Percentiles rank a stretch among this genome's conserved stretches.
phyloP scores from a whole-genome alignment of 53 echinoderm and acorn worm species.

The Stichopus horrens region DNA sequence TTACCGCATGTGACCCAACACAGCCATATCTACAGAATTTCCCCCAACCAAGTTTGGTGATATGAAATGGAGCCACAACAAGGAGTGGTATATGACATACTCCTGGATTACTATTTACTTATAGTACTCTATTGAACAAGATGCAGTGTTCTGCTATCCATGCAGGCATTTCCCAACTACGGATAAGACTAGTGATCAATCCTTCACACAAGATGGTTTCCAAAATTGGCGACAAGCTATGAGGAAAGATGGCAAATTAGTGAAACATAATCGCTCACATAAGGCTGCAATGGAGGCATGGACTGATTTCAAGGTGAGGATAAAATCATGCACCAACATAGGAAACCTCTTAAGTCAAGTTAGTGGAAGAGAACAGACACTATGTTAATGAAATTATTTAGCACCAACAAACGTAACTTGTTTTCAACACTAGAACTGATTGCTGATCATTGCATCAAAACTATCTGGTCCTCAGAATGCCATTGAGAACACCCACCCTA shows the following conservation, averaged over 20 bases:
- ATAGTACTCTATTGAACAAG: constrained; percentile 22
- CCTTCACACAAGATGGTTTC: constrained; percentile 29
- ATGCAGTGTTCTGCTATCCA: constrained; percentile 43
- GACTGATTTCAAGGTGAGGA: constrained; percentile 25
- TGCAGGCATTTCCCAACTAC: constrained; percentile 46
- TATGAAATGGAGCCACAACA: constrained; percentile 3
- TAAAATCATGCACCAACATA: background rate
- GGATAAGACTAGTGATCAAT: background rate
- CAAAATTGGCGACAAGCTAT: constrained; percentile 36
- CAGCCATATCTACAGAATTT: background rate
- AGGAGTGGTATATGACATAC: constrained; percentile 10
- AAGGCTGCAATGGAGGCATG: constrained; percentile 42
- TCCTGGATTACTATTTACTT: constrained; percentile 31
- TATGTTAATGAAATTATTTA: constrained; percentile 35
- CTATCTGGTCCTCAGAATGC: constrained; percentile 13
- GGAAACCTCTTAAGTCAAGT: constrained; percentile 8
- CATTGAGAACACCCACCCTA: constrained; percentile 28
- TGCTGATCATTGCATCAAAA: constrained; percentile 6
- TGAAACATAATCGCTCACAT: constrained; percentile 36
- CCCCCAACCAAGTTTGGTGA: background rate
- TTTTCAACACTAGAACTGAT: constrained; percentile 1
- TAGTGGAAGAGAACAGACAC: constrained; percentile 28
- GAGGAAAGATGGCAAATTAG: constrained; percentile 41
- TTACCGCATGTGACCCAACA: background rate
- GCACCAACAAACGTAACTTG: constrained; percentile 29